phyloP scores from a whole-genome alignment of 2,797 vertebrate species.

The Pantherophis alleghaniensis region DNA sequence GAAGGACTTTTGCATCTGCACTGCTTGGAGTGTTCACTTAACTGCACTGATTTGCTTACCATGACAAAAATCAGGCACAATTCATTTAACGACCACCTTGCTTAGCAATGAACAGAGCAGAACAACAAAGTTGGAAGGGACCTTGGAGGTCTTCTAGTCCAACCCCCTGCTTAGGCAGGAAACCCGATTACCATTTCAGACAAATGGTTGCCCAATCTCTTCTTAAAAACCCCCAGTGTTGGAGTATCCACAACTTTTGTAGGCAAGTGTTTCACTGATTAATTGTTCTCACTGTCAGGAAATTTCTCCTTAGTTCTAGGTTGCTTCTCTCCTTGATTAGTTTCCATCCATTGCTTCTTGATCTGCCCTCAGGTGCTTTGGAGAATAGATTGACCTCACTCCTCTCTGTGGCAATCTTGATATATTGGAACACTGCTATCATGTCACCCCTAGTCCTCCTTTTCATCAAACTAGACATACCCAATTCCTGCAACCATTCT shows the following conservation, averaged over 20 bases:
- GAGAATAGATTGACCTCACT: neutral
- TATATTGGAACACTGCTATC: neutral
- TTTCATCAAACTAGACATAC: neutral
- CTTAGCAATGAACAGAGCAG: neutral
- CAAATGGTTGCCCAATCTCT: too few species aligned
- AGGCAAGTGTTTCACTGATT: too few species aligned
- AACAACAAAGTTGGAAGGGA: neutral
- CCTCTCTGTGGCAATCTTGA: neutral
- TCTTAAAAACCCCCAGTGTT: too few species aligned
- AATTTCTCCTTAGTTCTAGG: too few species aligned
- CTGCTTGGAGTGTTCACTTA: neutral
- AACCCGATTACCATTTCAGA: too few species aligned
- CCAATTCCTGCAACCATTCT: neutral
- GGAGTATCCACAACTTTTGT: too few species aligned
- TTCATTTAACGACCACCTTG: neutral
- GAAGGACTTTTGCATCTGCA: neutral
- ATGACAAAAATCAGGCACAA: neutral
- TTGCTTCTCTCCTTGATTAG: neutral
- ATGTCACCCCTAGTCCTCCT: neutral
- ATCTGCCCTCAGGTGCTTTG: neutral
- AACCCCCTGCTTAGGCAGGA: too few species aligned
- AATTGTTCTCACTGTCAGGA: too few species aligned
- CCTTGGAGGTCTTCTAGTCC: too few species aligned
- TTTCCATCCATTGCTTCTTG: neutral
- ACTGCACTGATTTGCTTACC: neutral